Conservation (phyloP, 2,888 invertebrate genomes). For the Molanna angustata region DNA sequence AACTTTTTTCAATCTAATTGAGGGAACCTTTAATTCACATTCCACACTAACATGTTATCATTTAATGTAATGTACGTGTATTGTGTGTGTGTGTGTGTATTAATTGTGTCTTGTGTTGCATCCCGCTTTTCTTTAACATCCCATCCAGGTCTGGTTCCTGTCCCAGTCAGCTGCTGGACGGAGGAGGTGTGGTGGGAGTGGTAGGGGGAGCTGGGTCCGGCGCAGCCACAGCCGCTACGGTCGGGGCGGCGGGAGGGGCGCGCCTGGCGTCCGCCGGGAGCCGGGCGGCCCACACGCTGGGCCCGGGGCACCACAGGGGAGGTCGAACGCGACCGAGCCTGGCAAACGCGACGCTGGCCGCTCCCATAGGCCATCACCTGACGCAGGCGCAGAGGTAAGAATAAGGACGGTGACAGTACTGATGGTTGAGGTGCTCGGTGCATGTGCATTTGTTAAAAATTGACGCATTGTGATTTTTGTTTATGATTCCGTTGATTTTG, state of each 20-base stretch:
- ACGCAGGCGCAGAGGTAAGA: constrained; percentile 6
- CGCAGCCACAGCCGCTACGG: constrained; percentile 35
- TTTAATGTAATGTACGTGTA: too few species aligned
- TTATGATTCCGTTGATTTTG: too few species aligned
- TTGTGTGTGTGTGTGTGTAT: too few species aligned
- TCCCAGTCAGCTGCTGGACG: constrained; percentile 86
- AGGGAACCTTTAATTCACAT: too few species aligned
- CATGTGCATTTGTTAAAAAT: too few species aligned
- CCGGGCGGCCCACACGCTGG: constrained; percentile 11
- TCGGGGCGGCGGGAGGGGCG: constrained; percentile 38
- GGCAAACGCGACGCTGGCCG: constrained; percentile 26
- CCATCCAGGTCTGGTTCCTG: constrained; percentile 83
- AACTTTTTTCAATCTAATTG: too few species aligned
- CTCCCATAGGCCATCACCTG: too few species aligned
- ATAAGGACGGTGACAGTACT: too few species aligned
- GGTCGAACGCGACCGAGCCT: constrained; percentile 37
- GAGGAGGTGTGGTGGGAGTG: too few species aligned
- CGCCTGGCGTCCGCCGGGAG: constrained; percentile 6
- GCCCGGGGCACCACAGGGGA: constrained; percentile 23
- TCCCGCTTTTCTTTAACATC: neutral
- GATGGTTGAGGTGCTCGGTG: too few species aligned
- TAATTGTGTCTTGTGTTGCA: neutral
- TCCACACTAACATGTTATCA: too few species aligned
- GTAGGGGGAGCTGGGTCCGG: constrained; percentile 53
- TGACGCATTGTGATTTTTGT: too few species aligned